Percentiles rank a stretch among this genome's conserved stretches.
These are phyloP conservation scores for Drosophila barbarae DNA, from an alignment of 2,888 invertebrate genomes.

Conservation along the genomic window DNA sequence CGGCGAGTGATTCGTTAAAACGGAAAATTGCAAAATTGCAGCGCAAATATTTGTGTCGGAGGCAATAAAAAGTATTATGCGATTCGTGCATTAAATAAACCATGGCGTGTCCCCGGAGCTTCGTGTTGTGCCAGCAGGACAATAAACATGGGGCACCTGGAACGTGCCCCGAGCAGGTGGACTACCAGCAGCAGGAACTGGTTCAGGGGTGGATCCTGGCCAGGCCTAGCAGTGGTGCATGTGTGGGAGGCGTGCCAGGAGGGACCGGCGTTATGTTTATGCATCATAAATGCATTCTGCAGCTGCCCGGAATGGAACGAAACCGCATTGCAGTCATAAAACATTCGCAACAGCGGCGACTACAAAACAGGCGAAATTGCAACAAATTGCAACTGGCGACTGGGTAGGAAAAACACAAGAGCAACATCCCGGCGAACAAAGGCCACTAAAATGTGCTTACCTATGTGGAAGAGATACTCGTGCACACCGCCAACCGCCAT, in stretches of 20 bases:
- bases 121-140: slow-evolving; percentile 31
- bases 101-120: slow-evolving; percentile 10
- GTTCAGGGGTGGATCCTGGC: background rate
- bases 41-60: slow-evolving; percentile 50
- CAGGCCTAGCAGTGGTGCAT: slow-evolving; percentile 6
- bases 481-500: slow-evolving; percentile 1
- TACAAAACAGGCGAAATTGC: slow-evolving; percentile 63
- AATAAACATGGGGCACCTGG: slow-evolving; percentile 54
- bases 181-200: background rate
- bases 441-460: slow-evolving; percentile 55
- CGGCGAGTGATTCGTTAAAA: slow-evolving; percentile 25
- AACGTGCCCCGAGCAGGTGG: slow-evolving; percentile 17
- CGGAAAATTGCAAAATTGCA: slow-evolving; percentile 33
- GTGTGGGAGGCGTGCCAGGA: slow-evolving; percentile 43
- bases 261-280: slow-evolving; percentile 53
- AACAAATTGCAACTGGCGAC: slow-evolving; percentile 61
- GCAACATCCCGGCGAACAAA: slow-evolving; percentile 35
- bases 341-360: slow-evolving; percentile 60
- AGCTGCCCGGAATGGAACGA: slow-evolving; percentile 20
- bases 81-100: slow-evolving; percentile 41
- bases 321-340: slow-evolving; percentile 63
- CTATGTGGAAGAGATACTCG: slow-evolving; percentile 43
- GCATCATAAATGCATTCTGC: slow-evolving; percentile 68
- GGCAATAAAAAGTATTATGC: slow-evolving; percentile 48
- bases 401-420: slow-evolving; percentile 17